These are phyloP conservation scores for Nautilus pompilius DNA, from an alignment of 1,140 invertebrate genomes.

Conservation along the genomic window DNA sequence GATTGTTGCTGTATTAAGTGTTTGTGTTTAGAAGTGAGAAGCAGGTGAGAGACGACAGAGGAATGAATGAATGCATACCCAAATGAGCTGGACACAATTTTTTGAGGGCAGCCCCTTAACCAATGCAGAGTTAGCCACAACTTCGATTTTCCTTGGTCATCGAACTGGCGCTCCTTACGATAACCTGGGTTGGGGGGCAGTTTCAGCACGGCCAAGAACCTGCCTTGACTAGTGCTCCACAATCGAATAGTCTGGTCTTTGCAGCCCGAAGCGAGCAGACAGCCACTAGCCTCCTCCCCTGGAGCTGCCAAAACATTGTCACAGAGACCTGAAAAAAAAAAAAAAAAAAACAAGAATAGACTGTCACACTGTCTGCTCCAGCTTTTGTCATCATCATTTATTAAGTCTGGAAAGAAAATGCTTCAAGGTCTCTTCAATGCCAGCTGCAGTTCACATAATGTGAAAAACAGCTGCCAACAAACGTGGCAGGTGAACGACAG, in stretches of 20 bases:
- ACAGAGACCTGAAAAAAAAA: too few species aligned
- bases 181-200: constrained; percentile 23
- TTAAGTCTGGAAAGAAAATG: too few species aligned
- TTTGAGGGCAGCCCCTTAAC: constrained; percentile 43
- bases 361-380: too few species aligned
- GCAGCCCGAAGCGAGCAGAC: constrained; percentile 38
- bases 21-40: too few species aligned
- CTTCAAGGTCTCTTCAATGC: too few species aligned
- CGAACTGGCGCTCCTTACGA: constrained; percentile 15
- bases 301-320: too few species aligned
- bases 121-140: constrained; percentile 60
- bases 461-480: too few species aligned
- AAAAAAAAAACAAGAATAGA: not conserved
- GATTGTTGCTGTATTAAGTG: too few species aligned
- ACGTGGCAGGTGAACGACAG: too few species aligned
- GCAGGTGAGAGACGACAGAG: constrained; percentile 45
- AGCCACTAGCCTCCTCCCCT: too few species aligned
- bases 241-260: constrained; percentile 39
- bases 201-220: constrained; percentile 22
- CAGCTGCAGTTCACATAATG: too few species aligned
- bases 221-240: constrained; percentile 34
- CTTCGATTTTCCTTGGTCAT: constrained; percentile 18
- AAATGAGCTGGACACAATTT: constrained; percentile 30
- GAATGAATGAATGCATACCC: constrained; percentile 29
- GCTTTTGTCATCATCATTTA: too few species aligned